Conservation (phyloP, 2,888 invertebrate species). For the Coecobrya sp. region DNA sequence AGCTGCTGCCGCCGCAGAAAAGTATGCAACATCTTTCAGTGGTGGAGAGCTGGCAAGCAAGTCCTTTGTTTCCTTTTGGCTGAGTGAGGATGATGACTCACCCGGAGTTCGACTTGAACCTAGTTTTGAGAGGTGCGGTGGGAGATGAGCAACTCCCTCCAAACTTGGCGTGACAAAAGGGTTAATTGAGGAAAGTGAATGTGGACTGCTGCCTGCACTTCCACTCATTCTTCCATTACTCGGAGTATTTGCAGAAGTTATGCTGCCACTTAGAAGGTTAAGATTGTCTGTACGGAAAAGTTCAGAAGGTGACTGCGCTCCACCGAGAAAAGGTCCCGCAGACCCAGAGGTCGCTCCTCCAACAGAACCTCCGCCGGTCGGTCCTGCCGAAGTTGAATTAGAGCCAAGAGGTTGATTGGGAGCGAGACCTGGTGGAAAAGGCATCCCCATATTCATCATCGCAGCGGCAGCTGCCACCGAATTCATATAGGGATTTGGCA, state of each 20-base stretch:
- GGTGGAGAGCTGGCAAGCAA: conserved; percentile 76
- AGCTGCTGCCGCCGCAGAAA: conserved; percentile 77
- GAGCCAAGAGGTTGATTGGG: conserved; percentile 80
- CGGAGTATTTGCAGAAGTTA: conserved; percentile 75
- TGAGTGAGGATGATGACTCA: conserved; percentile 71
- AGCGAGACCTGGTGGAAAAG: conserved; percentile 80
- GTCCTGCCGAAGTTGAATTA: conserved; percentile 65
- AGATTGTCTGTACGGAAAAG: conserved; percentile 85
- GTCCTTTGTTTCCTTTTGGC: conserved; percentile 78
- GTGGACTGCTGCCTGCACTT: conserved; percentile 81
- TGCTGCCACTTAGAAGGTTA: conserved; percentile 83
- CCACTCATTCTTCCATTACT: conserved; percentile 82
- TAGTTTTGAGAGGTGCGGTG: conserved; percentile 77
- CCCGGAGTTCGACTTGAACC: conserved; percentile 50
- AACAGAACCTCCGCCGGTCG: conserved; percentile 44
- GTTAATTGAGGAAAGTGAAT: conserved; percentile 80
- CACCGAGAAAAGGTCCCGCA: conserved; percentile 75
- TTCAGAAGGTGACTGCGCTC: conserved; percentile 83
- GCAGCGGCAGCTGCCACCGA: conserved; percentile 80
- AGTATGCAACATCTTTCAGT: conserved; percentile 75
- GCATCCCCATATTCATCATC: conserved; percentile 85
- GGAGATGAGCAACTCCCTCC: conserved; percentile 73
- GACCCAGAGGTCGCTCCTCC: conserved; percentile 64
- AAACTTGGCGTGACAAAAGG: conserved; percentile 79
- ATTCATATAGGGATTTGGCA: conserved; percentile 86